phyloP scores from a whole-genome alignment of 2,113 vertebrate species.

The Bufo gargarizans region DNA sequence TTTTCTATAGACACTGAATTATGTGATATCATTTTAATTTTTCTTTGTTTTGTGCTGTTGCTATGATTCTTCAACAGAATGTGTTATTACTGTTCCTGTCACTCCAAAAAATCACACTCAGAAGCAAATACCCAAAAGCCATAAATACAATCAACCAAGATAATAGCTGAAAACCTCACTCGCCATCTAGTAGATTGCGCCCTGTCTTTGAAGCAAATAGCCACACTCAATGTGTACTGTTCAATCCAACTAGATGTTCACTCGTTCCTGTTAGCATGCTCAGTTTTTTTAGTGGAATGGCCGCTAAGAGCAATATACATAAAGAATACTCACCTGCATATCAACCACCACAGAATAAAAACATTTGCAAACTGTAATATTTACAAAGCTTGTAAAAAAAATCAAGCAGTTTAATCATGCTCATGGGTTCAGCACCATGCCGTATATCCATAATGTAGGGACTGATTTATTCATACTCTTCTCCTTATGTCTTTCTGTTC shows the following conservation, averaged over 20 bases:
- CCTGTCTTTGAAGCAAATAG: background rate
- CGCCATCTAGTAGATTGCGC: background rate
- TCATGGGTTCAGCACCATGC: background rate
- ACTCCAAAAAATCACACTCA: too few relatives aligned
- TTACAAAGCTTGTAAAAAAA: background rate
- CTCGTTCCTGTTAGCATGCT: background rate
- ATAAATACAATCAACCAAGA: background rate
- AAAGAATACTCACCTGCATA: background rate
- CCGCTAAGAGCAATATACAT: background rate
- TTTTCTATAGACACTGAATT: too few relatives aligned
- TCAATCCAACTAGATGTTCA: background rate
- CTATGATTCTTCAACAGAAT: too few relatives aligned
- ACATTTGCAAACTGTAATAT: conserved; percentile 8
- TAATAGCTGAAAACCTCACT: background rate
- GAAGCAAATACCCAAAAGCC: background rate
- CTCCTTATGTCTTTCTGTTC: background rate
- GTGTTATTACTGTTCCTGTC: too few relatives aligned
- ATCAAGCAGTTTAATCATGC: conserved; percentile 2
- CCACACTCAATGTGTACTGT: background rate
- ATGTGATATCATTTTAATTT: too few relatives aligned
- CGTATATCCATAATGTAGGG: background rate
- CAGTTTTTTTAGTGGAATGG: background rate
- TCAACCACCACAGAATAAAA: background rate
- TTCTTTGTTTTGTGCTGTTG: too few relatives aligned
- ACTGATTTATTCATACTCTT: conserved; percentile 13